phyloP scores from a whole-genome alignment of 2,888 invertebrate genomes.

The Hyposoter didymator region DNA sequence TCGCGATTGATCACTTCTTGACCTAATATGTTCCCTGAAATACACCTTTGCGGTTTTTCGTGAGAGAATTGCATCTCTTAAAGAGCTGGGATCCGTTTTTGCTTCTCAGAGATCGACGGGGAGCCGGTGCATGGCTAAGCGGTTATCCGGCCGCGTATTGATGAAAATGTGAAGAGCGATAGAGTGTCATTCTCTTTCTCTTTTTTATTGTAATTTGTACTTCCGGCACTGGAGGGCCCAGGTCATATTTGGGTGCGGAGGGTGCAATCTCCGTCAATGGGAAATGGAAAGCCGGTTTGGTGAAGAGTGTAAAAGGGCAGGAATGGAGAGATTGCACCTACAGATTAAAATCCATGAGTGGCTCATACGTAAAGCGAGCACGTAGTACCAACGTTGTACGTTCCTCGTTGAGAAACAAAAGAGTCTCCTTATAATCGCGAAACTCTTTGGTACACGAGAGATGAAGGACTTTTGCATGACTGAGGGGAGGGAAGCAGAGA shows the following conservation, averaged over 20 bases:
- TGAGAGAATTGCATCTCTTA: too few relatives aligned
- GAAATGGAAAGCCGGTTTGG: constrained; percentile 22
- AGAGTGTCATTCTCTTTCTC: not conserved
- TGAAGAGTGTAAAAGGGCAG: constrained; percentile 53
- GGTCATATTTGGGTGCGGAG: not conserved
- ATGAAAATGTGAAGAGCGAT: not conserved
- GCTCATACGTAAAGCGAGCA: constrained; percentile 42
- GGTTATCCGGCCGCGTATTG: not conserved
- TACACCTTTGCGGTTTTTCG: too few relatives aligned
- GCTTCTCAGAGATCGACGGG: not conserved
- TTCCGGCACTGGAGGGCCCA: not conserved
- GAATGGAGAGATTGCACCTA: constrained; percentile 63
- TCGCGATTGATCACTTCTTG: too few relatives aligned
- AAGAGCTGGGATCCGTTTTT: too few relatives aligned
- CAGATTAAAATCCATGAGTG: constrained; percentile 67
- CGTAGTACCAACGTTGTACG: constrained; percentile 35
- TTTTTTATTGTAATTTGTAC: not conserved
- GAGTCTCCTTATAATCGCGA: constrained; percentile 74
- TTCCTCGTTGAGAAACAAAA: constrained; percentile 71
- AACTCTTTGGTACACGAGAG: constrained; percentile 68
- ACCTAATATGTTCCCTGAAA: too few relatives aligned
- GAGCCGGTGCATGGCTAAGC: not conserved
- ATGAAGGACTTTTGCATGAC: constrained; percentile 70
- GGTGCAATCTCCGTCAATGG: constrained; percentile 52
- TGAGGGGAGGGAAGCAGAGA: constrained; percentile 58